These are phyloP conservation scores for Antheraea pernyi DNA, from an alignment of 1,140 invertebrate genomes.

Conservation along the genomic window DNA sequence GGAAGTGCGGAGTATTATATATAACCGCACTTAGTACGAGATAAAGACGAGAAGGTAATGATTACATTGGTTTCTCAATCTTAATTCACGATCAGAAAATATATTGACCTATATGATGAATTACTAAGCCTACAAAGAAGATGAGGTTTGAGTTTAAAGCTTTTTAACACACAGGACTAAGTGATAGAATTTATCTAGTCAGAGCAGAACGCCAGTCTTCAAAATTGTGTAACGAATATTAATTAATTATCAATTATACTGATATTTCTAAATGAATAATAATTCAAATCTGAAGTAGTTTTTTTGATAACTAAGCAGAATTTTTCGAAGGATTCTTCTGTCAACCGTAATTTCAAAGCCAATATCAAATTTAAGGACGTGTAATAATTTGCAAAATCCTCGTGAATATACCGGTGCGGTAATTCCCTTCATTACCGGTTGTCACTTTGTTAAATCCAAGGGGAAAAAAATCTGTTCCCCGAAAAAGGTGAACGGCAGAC, in stretches of 20 bases:
- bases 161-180: no score
- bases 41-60: no score
- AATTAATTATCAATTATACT: background rate
- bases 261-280: no score
- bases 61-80: no score
- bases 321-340: background rate
- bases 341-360: background rate
- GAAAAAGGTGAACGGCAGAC: constrained; percentile 46
- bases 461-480: constrained; percentile 53
- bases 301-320: background rate
- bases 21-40: no score
- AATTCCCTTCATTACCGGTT: constrained; percentile 44
- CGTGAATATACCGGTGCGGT: constrained; percentile 5
- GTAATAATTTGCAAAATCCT: constrained; percentile 10
- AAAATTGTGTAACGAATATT: background rate
- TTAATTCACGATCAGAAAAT: no score
- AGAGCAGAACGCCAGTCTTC: no score
- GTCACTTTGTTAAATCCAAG: constrained; percentile 46
- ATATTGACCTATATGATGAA: no score
- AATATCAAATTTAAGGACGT: constrained; percentile 4
- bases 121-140: no score
- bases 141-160: no score
- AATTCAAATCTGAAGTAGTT: background rate
- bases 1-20: no score
- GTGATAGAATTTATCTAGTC: no score